Base-by-base conservation (phyloP, 2,888 invertebrate genomes). In the Argyresthia albistria region DNA sequence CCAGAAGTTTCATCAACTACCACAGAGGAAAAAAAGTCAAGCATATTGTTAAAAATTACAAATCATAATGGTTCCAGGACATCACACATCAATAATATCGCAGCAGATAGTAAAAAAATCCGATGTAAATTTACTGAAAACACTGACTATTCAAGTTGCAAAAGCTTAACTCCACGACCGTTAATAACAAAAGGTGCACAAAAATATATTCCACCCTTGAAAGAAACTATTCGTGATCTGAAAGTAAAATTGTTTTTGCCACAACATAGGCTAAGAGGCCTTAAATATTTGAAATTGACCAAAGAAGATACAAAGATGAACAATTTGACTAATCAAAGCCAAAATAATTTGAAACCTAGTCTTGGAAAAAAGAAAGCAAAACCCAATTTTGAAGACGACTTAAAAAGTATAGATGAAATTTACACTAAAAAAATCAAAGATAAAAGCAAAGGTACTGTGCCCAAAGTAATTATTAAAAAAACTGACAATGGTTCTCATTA, bases 391-490 rank as follows among this genome's bases (percentile, higher is more conserved):
- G 88, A 88, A 69, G 88, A 88, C 65, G 88, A 88, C 52, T 73
- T 88, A 52, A 87, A 81, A 72, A 87, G 77, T 65, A 84, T 88
- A 58, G 88, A 88, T 59, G 83, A 87, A 71, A 71, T 83, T 54
- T 81, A 84, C 63, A 74, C 76, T 59, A 78, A 80, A 70, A 77
- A 63, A 64, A 79, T 77, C 57, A 86, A 77, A 69, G 76, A 77
- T 64, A 81, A 81, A 55, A 64, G 59, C 52, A 86, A 77, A 66
- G 82, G 78, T 60, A 54, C 63, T 50, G 72, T 88, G 58, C 88
- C 88, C 54, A 88, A 88, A 67, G 81, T 88, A 62, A 75, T 88
- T 42, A 88, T 88, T 58, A 88, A 88, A 62, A 88, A 88, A 70
- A 77, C 66, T 56, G 67, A 71, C 60, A 76, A 81, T 59, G 88